A percentile compares a stretch with the other conserved stretches of the same genome.
Evolutionary conservation across 2,888 invertebrate genomes (phyloP).

Genomic region (Latrodectus elegans): DNA sequence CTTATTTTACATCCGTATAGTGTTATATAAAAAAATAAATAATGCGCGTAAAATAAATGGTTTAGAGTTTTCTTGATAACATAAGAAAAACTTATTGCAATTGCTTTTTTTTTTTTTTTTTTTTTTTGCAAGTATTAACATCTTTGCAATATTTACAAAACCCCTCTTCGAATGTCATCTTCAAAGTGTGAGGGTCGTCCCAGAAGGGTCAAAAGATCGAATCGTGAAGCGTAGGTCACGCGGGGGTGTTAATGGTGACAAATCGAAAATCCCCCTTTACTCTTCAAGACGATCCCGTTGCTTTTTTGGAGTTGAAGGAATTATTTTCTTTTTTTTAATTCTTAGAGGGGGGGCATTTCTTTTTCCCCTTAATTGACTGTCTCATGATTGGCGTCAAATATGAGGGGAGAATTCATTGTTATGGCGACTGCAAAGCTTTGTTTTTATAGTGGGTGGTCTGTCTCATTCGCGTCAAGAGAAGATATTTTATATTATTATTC

Average conservation of each 20-base stretch:
- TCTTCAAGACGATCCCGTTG: not conserved
- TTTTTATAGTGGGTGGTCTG: conserved; percentile 63
- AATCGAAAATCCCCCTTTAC: conserved; percentile 46
- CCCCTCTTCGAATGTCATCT: not conserved
- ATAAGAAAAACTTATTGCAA: too few species aligned
- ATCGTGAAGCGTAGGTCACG: conserved; percentile 11
- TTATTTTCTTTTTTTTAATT: not conserved
- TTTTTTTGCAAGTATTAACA: too few species aligned
- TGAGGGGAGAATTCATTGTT: conserved; percentile 46
- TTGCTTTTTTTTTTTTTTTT: too few species aligned
- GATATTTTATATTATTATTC: not conserved
- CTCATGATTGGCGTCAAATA: conserved; percentile 41
- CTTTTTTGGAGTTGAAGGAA: not conserved
- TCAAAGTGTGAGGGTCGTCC: not conserved
- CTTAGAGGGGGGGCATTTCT: not conserved
- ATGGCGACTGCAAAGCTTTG: conserved; percentile 40
- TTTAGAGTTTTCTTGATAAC: too few species aligned
- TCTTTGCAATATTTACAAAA: not conserved
- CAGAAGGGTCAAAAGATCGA: conserved; percentile 25
- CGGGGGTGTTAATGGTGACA: conserved; percentile 60
- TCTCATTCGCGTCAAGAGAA: not conserved
- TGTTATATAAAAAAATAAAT: too few species aligned
- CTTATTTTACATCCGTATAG: too few species aligned
- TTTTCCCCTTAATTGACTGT: conserved; percentile 44
- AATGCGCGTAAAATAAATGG: too few species aligned